A percentile compares a stretch with the other conserved stretches of the same genome.
phyloP scores from a whole-genome alignment of 2,113 vertebrate species.

The Cairina moschata region DNA sequence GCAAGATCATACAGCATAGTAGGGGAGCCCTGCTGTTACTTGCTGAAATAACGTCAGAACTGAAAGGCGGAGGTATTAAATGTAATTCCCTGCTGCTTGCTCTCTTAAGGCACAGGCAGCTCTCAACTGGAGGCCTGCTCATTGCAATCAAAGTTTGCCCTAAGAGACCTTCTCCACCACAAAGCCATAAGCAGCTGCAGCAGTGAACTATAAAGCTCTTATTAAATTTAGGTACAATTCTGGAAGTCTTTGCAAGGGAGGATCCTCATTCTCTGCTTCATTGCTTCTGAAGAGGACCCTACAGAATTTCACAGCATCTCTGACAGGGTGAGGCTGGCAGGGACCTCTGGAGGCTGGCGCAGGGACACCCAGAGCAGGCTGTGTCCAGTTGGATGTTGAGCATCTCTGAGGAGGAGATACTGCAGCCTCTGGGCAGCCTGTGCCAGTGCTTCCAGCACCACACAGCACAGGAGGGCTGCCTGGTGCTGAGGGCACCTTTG shows the following conservation, averaged over 20 bases:
- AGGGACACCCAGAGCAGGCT: not conserved
- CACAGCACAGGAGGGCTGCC: not conserved
- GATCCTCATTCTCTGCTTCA: not conserved
- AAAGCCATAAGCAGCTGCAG: not conserved
- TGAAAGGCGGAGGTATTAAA: constrained; percentile 41
- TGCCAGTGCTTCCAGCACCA: not conserved
- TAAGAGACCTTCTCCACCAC: constrained; percentile 8
- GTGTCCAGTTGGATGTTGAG: accelerated
- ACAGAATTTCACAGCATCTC: not conserved
- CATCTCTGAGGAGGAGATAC: not conserved
- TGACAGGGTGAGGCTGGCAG: not conserved
- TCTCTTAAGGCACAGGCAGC: constrained; percentile 40
- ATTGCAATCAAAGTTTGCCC: constrained; percentile 41
- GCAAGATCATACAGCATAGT: not conserved
- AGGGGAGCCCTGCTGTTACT: constrained; percentile 47
- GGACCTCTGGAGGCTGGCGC: not conserved
- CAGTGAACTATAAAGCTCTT: not conserved
- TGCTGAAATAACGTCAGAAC: constrained; percentile 26
- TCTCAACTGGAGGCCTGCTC: constrained; percentile 33
- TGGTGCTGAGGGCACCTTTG: accelerated
- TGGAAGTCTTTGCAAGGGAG: not conserved
- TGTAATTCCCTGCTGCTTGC: constrained; percentile 35
- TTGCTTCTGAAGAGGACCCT: not conserved
- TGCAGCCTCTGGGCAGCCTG: not conserved
- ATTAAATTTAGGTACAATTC: not conserved